These are phyloP conservation scores for Fulmarus glacialis DNA, from an alignment of 2,113 vertebrate genomes.

Conservation along the genomic window DNA sequence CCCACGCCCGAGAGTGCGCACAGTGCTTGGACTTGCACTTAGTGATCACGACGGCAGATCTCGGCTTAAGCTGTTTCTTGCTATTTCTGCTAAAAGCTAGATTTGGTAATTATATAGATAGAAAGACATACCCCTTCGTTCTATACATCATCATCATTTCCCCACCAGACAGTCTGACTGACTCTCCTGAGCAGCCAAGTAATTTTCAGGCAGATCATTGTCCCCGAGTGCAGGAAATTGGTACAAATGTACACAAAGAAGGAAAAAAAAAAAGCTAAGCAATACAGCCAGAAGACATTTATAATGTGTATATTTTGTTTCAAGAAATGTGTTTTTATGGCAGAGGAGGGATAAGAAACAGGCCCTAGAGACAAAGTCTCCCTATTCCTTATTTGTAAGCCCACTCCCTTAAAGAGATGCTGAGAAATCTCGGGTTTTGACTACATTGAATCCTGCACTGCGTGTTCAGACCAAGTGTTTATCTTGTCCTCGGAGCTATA, in stretches of 20 bases:
- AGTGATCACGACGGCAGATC: rapidly evolving
- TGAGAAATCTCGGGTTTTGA: not conserved
- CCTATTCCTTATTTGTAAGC: not conserved
- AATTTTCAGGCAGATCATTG: not conserved
- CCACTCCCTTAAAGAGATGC: not conserved
- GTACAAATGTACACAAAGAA: not conserved
- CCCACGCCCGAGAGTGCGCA: rapidly evolving
- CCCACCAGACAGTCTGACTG: not conserved
- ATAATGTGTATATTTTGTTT: slow-evolving; percentile 1
- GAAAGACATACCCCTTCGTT: not conserved
- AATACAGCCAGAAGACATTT: not conserved
- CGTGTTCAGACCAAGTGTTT: not conserved
- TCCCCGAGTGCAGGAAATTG: not conserved
- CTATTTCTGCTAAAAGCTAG: not conserved
- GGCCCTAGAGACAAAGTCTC: not conserved
- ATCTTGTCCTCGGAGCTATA: not conserved
- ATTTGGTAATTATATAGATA: not conserved
- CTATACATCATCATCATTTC: not conserved
- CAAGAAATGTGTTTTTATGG: not conserved
- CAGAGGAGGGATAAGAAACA: not conserved
- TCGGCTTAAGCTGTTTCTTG: not conserved
- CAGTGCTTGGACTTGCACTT: not conserved
- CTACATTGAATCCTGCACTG: not conserved
- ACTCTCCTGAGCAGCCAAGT: not conserved
- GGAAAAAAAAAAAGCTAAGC: not conserved